Base-by-base conservation (phyloP, 2,113 vertebrate genomes). In the Heterotis niloticus region DNA sequence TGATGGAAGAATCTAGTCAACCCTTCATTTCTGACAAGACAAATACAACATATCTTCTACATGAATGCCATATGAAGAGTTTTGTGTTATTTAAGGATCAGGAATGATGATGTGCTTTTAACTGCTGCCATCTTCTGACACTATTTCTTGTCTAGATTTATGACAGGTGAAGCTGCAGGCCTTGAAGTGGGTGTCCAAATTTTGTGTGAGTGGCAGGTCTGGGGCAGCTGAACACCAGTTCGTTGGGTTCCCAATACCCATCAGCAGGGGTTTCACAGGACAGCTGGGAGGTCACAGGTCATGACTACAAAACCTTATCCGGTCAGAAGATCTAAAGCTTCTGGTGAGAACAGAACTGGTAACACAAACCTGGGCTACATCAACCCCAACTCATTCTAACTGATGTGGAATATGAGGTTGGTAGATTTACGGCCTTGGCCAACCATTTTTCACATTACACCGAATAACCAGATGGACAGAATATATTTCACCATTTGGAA, bases 231-330 rank as follows among this genome's bases (percentile, higher is more conserved):
- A 80, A 59, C 4, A 79, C 83, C 80, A 78, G 51, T 5, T 88
- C 87, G 87, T 91, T 83, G 84, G 85, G 88, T 88, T 88, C 85
- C 81, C 18, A 12, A 86, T 82, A 79, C 85, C 81, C 18, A 12
- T 86, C 82, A 78, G 83, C 78, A 67, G 60, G 73, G 34, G 2
- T 44, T 44, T 78, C 77, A 84, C 17, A 44, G 54, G 24, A 28
- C 68, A 74, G 24, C 23, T 60, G 59, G 66, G 78, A 81, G 87
- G 81, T 90, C 87, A 88, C 81, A 87, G 89, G 80, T 91, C 87
- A 88, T 78, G 73, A 73, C 82, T 85, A 84, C 85, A 86, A 85
- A 84, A 87, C 83, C 77, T n/a, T 64, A 13, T 29, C 5, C 72
- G 84, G 77, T 64, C 82, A 23, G 11, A 34, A 80, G 84, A 83